Conservation (phyloP, 64 coral and sea anemone genomes). For the Catalaphyllia jardinei region DNA sequence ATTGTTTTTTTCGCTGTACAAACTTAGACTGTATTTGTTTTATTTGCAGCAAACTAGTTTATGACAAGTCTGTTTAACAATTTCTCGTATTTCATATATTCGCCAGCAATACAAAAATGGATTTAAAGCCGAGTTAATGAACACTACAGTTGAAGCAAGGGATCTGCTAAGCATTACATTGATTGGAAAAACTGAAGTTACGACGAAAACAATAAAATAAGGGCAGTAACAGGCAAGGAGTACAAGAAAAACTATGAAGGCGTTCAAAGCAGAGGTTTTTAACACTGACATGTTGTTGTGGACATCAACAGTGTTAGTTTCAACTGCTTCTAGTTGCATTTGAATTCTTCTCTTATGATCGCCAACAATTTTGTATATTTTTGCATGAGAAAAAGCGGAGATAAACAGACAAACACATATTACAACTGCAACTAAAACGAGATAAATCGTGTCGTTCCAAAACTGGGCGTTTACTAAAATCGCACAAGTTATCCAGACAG, state of each 20-base stretch:
- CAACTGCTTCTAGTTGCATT: neutral
- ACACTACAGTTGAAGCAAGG: neutral
- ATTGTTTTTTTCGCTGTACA: too few relatives aligned
- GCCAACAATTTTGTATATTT: conserved; percentile 8
- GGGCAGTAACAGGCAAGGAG: neutral
- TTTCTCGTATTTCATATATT: neutral
- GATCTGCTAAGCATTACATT: neutral
- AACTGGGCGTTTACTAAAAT: neutral
- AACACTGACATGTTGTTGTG: neutral
- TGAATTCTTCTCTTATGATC: neutral
- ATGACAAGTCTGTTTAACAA: neutral
- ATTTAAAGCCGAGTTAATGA: conserved; percentile 12
- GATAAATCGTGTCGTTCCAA: neutral
- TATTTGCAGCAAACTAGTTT: neutral
- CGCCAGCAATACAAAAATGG: conserved; percentile 19
- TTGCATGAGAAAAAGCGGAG: neutral
- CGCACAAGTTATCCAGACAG: neutral
- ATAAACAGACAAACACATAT: neutral
- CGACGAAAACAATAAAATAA: neutral
- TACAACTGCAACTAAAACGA: neutral
- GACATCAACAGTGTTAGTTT: neutral
- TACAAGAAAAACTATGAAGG: neutral
- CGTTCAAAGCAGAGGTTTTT: neutral
- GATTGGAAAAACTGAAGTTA: neutral
- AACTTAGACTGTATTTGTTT: too few relatives aligned